Evolutionary conservation across 2,888 invertebrate genomes (phyloP).

Genomic region (Pachydiplax longipennis): DNA sequence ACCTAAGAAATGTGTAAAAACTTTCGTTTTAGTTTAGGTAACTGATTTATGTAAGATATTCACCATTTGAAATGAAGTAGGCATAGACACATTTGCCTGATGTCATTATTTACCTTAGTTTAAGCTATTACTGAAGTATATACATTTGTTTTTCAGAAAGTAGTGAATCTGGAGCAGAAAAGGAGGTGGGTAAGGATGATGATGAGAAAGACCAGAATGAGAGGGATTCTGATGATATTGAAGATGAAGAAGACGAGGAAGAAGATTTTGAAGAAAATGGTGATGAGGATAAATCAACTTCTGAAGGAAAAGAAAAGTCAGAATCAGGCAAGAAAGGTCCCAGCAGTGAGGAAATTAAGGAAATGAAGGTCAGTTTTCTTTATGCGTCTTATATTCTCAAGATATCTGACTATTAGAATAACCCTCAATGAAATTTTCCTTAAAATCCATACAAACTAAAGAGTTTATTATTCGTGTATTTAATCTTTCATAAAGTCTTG

Average conservation of each 20-base stretch:
- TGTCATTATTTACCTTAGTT: background rate
- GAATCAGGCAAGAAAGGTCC: constrained; percentile 57
- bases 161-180: constrained; percentile 31
- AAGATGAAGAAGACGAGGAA: constrained; percentile 56
- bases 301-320: constrained; percentile 57
- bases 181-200: constrained; percentile 3
- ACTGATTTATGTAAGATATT: no score
- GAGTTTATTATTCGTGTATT: no score
- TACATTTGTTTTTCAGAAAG: background rate
- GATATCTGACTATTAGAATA: no score
- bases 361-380: background rate
- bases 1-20: no score
- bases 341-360: constrained; percentile 28
- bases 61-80: no score
- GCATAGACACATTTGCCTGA: background rate
- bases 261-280: constrained; percentile 61
- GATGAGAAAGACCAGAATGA: constrained; percentile 35
- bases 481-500: no score
- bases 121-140: no score
- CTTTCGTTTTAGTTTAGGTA: no score
- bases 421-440: no score
- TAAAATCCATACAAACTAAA: no score
- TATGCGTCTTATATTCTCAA: no score
- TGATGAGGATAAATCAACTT: constrained; percentile 55
- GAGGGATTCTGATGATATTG: constrained; percentile 31